Percentiles rank a stretch among this genome's conserved stretches.
Conservation (phyloP, 2,888 invertebrate genomes). For the Morpho achilles region DNA sequence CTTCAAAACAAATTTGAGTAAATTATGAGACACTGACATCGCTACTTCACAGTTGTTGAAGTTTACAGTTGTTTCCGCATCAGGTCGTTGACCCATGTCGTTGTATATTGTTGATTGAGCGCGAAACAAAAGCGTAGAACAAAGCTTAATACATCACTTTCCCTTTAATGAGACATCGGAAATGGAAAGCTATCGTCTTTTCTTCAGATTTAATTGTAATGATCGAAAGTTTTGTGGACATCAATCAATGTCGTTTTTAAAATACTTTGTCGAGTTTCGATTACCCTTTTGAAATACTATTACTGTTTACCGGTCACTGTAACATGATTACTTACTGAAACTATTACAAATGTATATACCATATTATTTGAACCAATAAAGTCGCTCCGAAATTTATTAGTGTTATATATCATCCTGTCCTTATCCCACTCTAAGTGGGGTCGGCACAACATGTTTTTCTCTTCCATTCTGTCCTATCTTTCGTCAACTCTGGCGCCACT, state of each 20-base stretch:
- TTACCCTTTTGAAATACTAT: too few relatives aligned
- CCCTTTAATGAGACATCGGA: slow-evolving; percentile 23
- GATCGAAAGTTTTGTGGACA: slow-evolving; percentile 9
- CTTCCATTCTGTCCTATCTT: too few relatives aligned
- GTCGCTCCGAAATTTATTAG: too few relatives aligned
- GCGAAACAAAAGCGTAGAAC: slow-evolving; percentile 31
- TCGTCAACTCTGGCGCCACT: too few relatives aligned
- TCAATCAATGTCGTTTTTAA: slow-evolving; percentile 6
- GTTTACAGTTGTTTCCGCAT: slow-evolving; percentile 30
- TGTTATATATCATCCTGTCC: too few relatives aligned
- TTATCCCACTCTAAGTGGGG: too few relatives aligned
- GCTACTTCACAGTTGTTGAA: slow-evolving; percentile 31
- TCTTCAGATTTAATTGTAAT: slow-evolving; percentile 13
- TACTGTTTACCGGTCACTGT: too few relatives aligned
- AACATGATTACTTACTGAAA: too few relatives aligned
- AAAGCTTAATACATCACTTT: slow-evolving; percentile 26
- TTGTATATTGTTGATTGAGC: slow-evolving; percentile 24
- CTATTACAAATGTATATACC: too few relatives aligned
- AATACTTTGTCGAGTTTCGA: background rate
- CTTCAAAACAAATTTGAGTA: slow-evolving; percentile 31
- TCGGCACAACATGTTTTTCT: too few relatives aligned
- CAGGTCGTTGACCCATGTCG: slow-evolving; percentile 26
- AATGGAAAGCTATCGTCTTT: slow-evolving; percentile 18
- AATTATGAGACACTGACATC: slow-evolving; percentile 27
- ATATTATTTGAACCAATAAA: too few relatives aligned